phyloP scores from a whole-genome alignment of 2,797 vertebrate species.

The Periparus ater region DNA sequence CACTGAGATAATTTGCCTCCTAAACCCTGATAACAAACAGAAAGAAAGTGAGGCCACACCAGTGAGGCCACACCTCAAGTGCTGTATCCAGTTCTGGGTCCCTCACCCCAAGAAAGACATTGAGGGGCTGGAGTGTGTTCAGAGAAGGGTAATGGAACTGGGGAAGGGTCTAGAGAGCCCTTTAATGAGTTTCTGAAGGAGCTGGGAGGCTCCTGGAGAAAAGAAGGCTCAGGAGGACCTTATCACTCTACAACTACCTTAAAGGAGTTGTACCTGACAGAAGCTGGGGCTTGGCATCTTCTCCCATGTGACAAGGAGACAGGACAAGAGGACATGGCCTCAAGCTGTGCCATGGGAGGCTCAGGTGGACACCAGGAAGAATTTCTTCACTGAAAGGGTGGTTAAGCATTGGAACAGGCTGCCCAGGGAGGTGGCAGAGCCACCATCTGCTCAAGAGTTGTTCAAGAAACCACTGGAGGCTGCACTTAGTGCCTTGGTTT shows the following conservation, averaged over 20 bases:
- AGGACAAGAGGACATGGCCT: not conserved
- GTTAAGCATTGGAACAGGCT: not conserved
- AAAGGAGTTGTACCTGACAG: not conserved
- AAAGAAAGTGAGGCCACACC: not conserved
- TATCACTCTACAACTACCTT: not conserved
- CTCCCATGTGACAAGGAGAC: not conserved
- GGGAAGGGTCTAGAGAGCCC: not conserved
- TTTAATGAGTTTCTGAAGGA: not conserved
- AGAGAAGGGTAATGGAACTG: not conserved
- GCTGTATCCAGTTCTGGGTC: not conserved
- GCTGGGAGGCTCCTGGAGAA: not conserved
- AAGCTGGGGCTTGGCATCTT: not conserved
- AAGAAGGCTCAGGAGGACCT: not conserved
- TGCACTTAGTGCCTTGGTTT: not conserved
- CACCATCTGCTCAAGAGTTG: not conserved
- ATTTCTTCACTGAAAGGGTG: not conserved
- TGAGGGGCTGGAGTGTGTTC: not conserved
- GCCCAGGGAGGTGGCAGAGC: not conserved
- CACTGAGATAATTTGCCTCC: not conserved
- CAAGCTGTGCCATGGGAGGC: not conserved
- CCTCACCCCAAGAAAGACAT: not conserved
- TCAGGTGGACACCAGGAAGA: not conserved
- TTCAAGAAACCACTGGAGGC: fast-evolving
- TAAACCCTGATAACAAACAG: not conserved
- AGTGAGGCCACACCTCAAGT: not conserved